Conservation (phyloP, 2,888 invertebrate genomes). For the Limenitis camilla region DNA sequence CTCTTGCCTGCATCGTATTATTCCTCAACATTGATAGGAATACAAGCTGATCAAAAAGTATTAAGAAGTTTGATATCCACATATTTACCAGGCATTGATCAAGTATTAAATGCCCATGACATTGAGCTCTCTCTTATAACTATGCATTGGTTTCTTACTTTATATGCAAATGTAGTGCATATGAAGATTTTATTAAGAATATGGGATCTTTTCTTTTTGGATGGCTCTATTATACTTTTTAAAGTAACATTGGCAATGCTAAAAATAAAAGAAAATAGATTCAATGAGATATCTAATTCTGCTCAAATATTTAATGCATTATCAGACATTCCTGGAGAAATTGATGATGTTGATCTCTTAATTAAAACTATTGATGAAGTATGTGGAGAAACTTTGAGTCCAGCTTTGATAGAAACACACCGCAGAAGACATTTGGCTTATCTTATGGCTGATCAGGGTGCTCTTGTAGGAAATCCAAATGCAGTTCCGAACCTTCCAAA, state of each 20-base stretch:
- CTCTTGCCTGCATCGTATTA: slow-evolving; percentile 97
- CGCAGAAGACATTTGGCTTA: slow-evolving; percentile 94
- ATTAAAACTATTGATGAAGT: slow-evolving; percentile 81
- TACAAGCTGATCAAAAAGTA: slow-evolving; percentile 97
- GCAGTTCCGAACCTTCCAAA: slow-evolving; percentile 93
- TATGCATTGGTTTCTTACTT: slow-evolving; percentile 97
- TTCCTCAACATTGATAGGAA: slow-evolving; percentile 92
- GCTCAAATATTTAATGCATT: slow-evolving; percentile 98
- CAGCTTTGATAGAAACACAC: slow-evolving; percentile 90
- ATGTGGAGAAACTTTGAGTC: slow-evolving; percentile 87
- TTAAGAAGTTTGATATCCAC: slow-evolving; percentile 91
- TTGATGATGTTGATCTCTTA: slow-evolving; percentile 92
- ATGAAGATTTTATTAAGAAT: slow-evolving; percentile 93
- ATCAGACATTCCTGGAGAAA: slow-evolving; percentile 95
- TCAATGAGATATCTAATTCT: slow-evolving; percentile 92
- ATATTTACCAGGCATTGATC: slow-evolving; percentile 91
- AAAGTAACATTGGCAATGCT: slow-evolving; percentile 96
- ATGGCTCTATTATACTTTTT: slow-evolving; percentile 95
- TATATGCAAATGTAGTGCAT: slow-evolving; percentile 97
- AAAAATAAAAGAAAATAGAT: slow-evolving; percentile 83
- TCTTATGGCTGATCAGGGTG: slow-evolving; percentile 97
- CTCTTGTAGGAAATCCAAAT: slow-evolving; percentile 92
- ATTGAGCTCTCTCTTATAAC: slow-evolving; percentile 96
- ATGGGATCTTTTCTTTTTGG: slow-evolving; percentile 98
- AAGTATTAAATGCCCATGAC: slow-evolving; percentile 93